Evolutionary conservation across 1,140 invertebrate species (phyloP).

Genomic region (Philopotamus ludificatus): DNA sequence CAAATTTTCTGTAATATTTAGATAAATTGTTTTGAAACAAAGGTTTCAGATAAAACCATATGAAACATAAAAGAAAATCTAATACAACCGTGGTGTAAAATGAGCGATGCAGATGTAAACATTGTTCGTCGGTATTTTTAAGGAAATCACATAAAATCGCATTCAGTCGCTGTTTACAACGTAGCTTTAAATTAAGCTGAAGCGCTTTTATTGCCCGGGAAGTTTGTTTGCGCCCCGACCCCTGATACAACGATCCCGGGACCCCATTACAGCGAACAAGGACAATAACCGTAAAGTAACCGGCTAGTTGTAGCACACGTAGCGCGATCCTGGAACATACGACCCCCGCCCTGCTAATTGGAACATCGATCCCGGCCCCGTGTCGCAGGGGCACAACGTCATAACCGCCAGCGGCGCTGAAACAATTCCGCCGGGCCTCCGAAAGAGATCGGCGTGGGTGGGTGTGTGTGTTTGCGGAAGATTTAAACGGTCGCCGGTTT

Average conservation of each 20-base stretch:
- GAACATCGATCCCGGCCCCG: neutral
- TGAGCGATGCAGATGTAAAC: too few relatives aligned
- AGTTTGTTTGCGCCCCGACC: slow-evolving; percentile 13
- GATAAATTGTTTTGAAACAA: too few relatives aligned
- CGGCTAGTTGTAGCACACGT: neutral
- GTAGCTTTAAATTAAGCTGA: too few relatives aligned
- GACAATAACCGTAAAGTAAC: slow-evolving; percentile 17
- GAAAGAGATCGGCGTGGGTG: too few relatives aligned
- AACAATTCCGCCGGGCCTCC: neutral
- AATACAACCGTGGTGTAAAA: too few relatives aligned
- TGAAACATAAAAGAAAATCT: too few relatives aligned
- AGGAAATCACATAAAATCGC: too few relatives aligned
- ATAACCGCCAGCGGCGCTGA: neutral
- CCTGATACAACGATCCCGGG: neutral
- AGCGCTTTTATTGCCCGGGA: slow-evolving; percentile 8
- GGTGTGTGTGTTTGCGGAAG: neutral
- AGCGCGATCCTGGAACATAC: too few relatives aligned
- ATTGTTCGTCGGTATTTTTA: too few relatives aligned
- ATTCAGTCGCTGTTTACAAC: too few relatives aligned
- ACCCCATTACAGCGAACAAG: neutral
- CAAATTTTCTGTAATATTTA: too few relatives aligned
- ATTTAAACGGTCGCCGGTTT: slow-evolving; percentile 2
- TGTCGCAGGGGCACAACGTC: neutral
- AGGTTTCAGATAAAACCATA: too few relatives aligned
- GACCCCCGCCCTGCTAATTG: neutral